Conservation (phyloP, 2,888 invertebrate genomes). For the Gerris lacustris region DNA sequence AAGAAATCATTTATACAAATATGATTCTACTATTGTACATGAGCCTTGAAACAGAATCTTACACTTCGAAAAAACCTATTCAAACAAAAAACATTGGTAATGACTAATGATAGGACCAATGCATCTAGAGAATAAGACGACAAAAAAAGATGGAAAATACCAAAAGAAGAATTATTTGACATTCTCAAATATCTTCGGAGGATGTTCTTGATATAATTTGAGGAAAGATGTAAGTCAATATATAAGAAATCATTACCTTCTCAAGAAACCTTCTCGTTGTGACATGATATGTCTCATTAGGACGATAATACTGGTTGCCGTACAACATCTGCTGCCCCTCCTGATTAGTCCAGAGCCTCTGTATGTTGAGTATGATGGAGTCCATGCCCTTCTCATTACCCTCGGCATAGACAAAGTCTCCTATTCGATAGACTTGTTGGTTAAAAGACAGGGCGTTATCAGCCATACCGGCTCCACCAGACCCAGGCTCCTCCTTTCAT, state of each 20-base stretch:
- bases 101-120: too few relatives aligned
- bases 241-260: conserved; percentile 40
- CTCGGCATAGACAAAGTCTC: conserved; percentile 59
- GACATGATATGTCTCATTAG: conserved; percentile 91
- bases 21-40: too few relatives aligned
- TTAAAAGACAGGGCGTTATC: conserved; percentile 55
- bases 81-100: too few relatives aligned
- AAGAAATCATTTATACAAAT: too few relatives aligned
- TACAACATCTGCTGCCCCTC: conserved; percentile 67
- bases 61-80: too few relatives aligned
- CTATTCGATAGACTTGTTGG: conserved; percentile 47
- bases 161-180: too few relatives aligned
- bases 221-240: too few relatives aligned
- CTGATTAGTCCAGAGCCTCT: conserved; percentile 76
- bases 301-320: conserved; percentile 82
- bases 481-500: conserved; percentile 32
- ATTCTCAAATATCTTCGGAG: too few relatives aligned
- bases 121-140: too few relatives aligned
- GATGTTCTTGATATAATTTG: too few relatives aligned
- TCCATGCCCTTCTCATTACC: conserved; percentile 54
- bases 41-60: too few relatives aligned
- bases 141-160: too few relatives aligned
- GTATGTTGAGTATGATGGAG: conserved; percentile 72
- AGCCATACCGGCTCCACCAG: conserved; percentile 34
- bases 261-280: conserved; percentile 90